Conservation (phyloP, 2,888 invertebrate genomes). For the Sarcophaga rosellei region DNA sequence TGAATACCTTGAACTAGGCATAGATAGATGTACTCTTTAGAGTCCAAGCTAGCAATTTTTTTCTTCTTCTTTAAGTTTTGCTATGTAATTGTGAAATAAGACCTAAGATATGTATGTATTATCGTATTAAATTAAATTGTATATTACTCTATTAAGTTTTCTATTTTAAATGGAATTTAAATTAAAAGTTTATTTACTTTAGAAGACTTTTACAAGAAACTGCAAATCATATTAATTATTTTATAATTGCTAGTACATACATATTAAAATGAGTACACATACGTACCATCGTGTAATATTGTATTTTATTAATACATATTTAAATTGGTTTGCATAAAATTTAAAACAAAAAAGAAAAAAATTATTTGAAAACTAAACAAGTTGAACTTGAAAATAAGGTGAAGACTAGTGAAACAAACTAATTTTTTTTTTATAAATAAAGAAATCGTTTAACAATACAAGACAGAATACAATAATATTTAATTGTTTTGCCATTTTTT, state of each 20-base stretch:
- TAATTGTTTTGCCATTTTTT: background rate
- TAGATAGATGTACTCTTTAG: background rate
- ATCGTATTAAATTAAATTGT: no score
- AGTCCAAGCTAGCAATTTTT: background rate
- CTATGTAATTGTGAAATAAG: no score
- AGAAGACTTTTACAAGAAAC: no score
- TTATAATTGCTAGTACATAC: no score
- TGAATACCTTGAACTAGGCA: background rate
- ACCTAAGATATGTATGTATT: no score
- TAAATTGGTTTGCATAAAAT: conserved; percentile 20
- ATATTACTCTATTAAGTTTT: no score
- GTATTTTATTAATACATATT: conserved; percentile 4
- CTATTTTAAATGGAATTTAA: no score
- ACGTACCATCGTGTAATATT: background rate
- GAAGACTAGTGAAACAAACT: conserved; percentile 24
- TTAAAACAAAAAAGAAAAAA: background rate
- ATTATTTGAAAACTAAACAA: conserved; percentile 27
- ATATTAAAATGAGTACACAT: background rate
- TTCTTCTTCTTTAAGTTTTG: background rate
- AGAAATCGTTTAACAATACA: background rate
- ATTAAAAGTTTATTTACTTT: no score
- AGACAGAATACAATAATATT: background rate
- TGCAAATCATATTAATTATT: no score
- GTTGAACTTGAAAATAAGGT: conserved; percentile 63
- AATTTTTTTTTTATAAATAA: background rate